These are phyloP conservation scores for Astur gentilis DNA, from an alignment of 2,113 vertebrate species.

Conservation along the genomic window DNA sequence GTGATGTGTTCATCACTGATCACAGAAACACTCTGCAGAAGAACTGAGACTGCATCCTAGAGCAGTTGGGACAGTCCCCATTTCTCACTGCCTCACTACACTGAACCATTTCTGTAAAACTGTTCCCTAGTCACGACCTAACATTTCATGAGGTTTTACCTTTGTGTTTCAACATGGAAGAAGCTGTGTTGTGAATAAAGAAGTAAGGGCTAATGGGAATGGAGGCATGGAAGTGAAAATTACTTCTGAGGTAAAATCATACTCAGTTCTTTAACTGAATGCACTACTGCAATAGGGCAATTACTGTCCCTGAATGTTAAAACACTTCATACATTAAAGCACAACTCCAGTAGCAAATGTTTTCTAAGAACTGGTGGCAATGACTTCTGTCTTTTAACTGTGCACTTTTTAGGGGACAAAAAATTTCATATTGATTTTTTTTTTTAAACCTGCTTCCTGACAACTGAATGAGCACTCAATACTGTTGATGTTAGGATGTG, in stretches of 20 bases:
- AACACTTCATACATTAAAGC: neutral
- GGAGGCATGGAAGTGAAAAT: neutral
- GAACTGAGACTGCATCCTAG: neutral
- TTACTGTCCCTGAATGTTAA: neutral
- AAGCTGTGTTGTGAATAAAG: neutral
- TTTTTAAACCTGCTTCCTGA: neutral
- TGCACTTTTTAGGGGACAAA: neutral
- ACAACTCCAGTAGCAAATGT: neutral
- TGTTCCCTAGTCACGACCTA: neutral
- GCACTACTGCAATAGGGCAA: neutral
- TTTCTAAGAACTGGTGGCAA: neutral
- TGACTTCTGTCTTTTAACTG: neutral
- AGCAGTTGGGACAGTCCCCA: neutral
- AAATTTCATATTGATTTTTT: neutral
- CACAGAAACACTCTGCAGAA: neutral
- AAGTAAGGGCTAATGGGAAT: neutral
- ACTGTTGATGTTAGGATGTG: neutral
- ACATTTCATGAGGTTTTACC: neutral
- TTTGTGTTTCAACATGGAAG: neutral
- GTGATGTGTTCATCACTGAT: neutral
- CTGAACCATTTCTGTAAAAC: neutral
- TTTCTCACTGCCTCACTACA: neutral
- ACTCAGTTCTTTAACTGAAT: neutral
- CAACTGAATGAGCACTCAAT: neutral
- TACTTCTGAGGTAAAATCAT: neutral